Evolutionary conservation across 2,797 vertebrate species (phyloP).

Genomic region (Sebastes paucispinis): DNA sequence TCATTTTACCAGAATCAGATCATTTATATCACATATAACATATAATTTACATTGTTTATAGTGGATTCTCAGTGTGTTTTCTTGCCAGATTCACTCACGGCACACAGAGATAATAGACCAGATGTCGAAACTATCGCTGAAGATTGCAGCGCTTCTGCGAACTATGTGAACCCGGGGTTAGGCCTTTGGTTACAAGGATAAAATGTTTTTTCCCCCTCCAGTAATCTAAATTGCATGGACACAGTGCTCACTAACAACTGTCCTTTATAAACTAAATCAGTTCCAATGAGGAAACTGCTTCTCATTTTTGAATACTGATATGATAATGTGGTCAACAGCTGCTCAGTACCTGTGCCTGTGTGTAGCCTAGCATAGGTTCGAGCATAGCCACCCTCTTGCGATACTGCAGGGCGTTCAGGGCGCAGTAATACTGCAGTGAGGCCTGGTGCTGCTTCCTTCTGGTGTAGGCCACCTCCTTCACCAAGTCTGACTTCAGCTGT

Average conservation of each 20-base stretch:
- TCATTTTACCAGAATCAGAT: too few relatives aligned
- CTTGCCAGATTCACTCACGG: too few relatives aligned
- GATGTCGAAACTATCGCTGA: too few relatives aligned
- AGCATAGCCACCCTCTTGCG: constrained; percentile 95
- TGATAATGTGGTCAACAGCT: background rate
- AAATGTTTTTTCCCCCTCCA: background rate
- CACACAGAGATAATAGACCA: too few relatives aligned
- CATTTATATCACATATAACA: too few relatives aligned
- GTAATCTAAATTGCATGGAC: background rate
- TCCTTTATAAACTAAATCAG: background rate
- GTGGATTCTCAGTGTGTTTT: too few relatives aligned
- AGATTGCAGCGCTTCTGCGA: too few relatives aligned
- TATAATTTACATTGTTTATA: too few relatives aligned
- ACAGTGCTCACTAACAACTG: background rate
- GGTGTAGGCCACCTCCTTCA: constrained; percentile 92
- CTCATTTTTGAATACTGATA: background rate
- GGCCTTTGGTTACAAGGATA: background rate
- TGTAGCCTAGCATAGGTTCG: constrained; percentile 95
- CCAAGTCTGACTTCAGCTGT: constrained; percentile 90
- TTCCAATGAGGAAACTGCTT: background rate
- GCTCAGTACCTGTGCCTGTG: constrained; percentile 90
- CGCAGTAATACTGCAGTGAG: constrained; percentile 96
- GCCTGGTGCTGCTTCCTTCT: constrained; percentile 96
- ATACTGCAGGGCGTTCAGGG: constrained; percentile 96
- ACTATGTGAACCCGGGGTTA: too few relatives aligned